Conservation (phyloP, 2,888 invertebrate genomes). For the Oscheius onirici region DNA sequence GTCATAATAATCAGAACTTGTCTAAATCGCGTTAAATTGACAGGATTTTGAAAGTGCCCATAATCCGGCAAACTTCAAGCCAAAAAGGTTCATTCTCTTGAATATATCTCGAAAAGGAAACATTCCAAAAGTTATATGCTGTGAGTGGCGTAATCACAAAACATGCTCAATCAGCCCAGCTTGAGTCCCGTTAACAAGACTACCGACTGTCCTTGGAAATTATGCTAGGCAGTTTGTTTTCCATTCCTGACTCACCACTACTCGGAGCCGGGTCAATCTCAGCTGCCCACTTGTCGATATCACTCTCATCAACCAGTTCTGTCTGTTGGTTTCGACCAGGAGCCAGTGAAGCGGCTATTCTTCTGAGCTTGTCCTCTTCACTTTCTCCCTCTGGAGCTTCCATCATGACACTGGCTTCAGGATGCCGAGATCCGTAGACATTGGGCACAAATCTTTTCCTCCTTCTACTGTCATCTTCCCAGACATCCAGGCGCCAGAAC, state of each 20-base stretch:
- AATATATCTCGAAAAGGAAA: too few species aligned
- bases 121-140: too few species aligned
- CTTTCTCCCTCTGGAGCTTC: constrained; percentile 40
- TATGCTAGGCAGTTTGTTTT: too few species aligned
- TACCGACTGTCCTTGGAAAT: too few species aligned
- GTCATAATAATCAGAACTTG: too few species aligned
- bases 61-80: too few species aligned
- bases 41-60: too few species aligned
- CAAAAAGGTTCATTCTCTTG: too few species aligned
- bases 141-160: too few species aligned
- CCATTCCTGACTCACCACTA: constrained; percentile 46
- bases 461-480: constrained; percentile 93
- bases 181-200: too few species aligned
- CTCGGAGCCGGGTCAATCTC: constrained; percentile 67
- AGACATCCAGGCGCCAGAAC: constrained; percentile 96
- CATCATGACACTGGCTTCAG: constrained; percentile 83
- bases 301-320: constrained; percentile 91
- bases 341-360: constrained; percentile 39
- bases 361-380: constrained; percentile 43
- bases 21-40: too few species aligned
- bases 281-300: constrained; percentile 78
- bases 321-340: constrained; percentile 76
- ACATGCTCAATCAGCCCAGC: too few species aligned
- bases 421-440: constrained; percentile 87
- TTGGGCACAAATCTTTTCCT: constrained; percentile 94